These are phyloP conservation scores for Aplochiton taeniatus DNA, from an alignment of 2,797 vertebrate genomes.

Conservation along the genomic window DNA sequence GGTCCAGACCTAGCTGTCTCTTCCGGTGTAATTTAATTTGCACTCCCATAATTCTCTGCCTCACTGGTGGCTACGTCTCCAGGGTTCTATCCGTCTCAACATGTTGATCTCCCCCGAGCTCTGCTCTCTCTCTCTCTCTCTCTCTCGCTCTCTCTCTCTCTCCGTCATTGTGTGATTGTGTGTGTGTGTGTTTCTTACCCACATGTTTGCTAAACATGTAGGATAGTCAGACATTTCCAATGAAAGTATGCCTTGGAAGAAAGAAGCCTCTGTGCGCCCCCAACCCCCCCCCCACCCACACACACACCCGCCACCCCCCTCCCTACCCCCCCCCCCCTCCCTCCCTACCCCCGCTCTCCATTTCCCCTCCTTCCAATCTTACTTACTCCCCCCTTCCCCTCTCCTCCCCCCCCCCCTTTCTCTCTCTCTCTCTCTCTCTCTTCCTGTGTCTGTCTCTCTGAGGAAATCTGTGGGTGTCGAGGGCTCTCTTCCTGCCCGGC, in stretches of 20 bases:
- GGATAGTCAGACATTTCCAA: too few species aligned
- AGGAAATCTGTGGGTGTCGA: constrained; percentile 47
- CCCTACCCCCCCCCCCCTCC: neutral
- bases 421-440: constrained; percentile 12
- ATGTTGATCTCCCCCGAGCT: constrained; percentile 11
- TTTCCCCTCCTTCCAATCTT: constrained; percentile 2
- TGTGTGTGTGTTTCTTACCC: too few species aligned
- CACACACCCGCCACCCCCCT: too few species aligned
- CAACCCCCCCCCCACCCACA: constrained; percentile 22
- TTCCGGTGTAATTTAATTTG: constrained; percentile 84
- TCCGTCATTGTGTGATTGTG: neutral
- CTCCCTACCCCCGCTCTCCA: constrained; percentile 18
- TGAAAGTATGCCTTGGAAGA: too few species aligned
- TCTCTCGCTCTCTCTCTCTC: too few species aligned
- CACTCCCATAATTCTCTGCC: constrained; percentile 78
- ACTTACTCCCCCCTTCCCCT: neutral
- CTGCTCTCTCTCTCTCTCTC: neutral
- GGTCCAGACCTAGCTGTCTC: constrained; percentile 79
- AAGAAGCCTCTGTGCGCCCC: constrained; percentile 20
- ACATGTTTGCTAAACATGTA: too few species aligned
- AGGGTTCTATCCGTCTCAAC: constrained; percentile 58
- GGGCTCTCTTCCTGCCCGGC: constrained; percentile 44
- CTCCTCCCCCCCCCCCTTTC: constrained; percentile 7
- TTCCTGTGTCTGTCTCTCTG: constrained; percentile 17
- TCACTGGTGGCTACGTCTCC: constrained; percentile 73